phyloP scores from a whole-genome alignment of 1,140 invertebrate genomes.

The Drosophila arizonae region DNA sequence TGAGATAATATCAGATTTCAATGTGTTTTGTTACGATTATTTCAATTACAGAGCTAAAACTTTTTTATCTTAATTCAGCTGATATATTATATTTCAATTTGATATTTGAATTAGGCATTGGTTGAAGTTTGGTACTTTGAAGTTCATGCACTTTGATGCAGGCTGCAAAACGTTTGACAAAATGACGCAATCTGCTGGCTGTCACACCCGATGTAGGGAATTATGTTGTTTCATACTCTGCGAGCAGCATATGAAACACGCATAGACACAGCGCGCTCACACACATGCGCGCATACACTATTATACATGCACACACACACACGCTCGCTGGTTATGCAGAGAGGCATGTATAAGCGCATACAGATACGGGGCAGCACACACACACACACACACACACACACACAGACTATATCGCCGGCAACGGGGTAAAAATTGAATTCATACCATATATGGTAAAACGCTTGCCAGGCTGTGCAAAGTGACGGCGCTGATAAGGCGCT shows the following conservation, averaged over 20 bases:
- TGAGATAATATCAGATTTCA: too few species aligned
- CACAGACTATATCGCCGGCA: conserved; percentile 24
- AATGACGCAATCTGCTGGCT: conserved; percentile 33
- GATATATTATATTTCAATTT: too few species aligned
- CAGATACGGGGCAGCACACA: conserved; percentile 14
- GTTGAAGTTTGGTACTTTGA: too few species aligned
- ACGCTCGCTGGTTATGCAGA: neutral
- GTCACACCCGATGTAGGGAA: conserved; percentile 41
- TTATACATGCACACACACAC: conserved; percentile 5
- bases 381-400: conserved; percentile 8
- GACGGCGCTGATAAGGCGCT: conserved; percentile 64
- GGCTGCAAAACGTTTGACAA: neutral
- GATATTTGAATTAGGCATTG: too few species aligned
- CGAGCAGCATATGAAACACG: conserved; percentile 26
- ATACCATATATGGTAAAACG: conserved; percentile 83
- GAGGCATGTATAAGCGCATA: conserved; percentile 1
- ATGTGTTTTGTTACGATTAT: too few species aligned
- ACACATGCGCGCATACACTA: conserved; percentile 14
- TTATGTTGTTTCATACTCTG: conserved; percentile 32
- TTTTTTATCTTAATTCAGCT: too few species aligned
- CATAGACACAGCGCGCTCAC: neutral
- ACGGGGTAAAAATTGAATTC: conserved; percentile 63
- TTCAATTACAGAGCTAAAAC: too few species aligned
- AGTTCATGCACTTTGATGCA: neutral
- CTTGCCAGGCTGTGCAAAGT: conserved; percentile 58